These are phyloP conservation scores for Sturnira hondurensis DNA, from an alignment of 2,113 vertebrate genomes.

Conservation along the genomic window DNA sequence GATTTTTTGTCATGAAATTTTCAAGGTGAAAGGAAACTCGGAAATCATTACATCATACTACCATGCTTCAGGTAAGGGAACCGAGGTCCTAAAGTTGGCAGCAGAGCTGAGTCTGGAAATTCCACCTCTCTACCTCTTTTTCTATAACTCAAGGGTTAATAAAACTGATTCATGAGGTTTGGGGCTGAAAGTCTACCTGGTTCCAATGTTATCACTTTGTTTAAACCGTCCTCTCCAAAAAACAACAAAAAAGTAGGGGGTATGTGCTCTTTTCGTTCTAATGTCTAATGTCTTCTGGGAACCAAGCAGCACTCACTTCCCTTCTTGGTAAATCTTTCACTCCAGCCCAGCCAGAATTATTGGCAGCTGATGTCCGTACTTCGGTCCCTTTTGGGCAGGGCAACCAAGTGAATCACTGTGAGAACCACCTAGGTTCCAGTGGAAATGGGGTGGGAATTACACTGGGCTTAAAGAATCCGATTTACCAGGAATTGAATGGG, in stretches of 20 bases:
- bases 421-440: constrained; percentile 15
- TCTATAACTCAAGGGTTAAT: constrained; percentile 14
- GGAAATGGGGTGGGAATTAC: constrained; percentile 28
- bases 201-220: constrained; percentile 34
- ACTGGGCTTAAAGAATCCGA: not conserved
- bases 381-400: constrained; percentile 10
- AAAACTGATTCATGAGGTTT: constrained; percentile 5
- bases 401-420: constrained; percentile 1
- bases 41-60: not conserved
- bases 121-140: constrained; percentile 39
- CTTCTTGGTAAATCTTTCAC: not conserved
- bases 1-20: constrained; percentile 36
- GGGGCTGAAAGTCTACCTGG: not conserved
- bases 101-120: not conserved
- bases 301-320: not conserved
- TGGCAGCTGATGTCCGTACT: not conserved
- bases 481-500: constrained; percentile 17
- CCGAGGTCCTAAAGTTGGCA: not conserved
- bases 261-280: not conserved
- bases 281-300: not conserved
- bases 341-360: not conserved
- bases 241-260: not conserved
- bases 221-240: not conserved
- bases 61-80: not conserved
- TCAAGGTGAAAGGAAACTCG: constrained; percentile 40